Evolutionary conservation across 2,113 vertebrate genomes (phyloP).

Genomic region (Spermophilus dauricus): DNA sequence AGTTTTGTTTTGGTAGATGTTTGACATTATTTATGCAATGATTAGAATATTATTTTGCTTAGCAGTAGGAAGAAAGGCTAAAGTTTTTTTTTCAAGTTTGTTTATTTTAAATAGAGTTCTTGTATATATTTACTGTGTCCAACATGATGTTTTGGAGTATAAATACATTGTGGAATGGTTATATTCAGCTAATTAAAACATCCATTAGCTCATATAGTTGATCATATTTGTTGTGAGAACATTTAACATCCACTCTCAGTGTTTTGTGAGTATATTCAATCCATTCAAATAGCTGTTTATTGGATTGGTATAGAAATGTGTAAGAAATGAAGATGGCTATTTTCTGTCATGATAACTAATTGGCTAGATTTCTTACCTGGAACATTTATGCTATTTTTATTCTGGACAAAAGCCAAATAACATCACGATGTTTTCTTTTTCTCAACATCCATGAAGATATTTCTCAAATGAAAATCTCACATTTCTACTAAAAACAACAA

Average conservation of each 20-base stretch:
- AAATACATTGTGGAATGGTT: not conserved
- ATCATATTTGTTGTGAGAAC: not conserved
- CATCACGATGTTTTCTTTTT: conserved; percentile 14
- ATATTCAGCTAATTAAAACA: not conserved
- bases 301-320: not conserved
- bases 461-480: conserved; percentile 50
- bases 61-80: conserved; percentile 21
- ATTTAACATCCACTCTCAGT: not conserved
- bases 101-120: not conserved
- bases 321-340: not conserved
- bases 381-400: not conserved
- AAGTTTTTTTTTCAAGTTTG: not conserved
- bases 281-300: not conserved
- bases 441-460: not conserved
- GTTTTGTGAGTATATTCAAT: not conserved
- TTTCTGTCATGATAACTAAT: not conserved
- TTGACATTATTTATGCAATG: conserved; percentile 32
- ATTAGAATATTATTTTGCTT: conserved; percentile 40
- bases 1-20: not conserved
- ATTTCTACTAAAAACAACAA: conserved; percentile 50
- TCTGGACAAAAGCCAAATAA: not conserved
- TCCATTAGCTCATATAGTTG: not conserved
- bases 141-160: not conserved
- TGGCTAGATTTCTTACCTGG: not conserved
- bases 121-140: not conserved